These are phyloP conservation scores for Chrysodeixis includens DNA, from an alignment of 2,888 invertebrate species.

Conservation along the genomic window DNA sequence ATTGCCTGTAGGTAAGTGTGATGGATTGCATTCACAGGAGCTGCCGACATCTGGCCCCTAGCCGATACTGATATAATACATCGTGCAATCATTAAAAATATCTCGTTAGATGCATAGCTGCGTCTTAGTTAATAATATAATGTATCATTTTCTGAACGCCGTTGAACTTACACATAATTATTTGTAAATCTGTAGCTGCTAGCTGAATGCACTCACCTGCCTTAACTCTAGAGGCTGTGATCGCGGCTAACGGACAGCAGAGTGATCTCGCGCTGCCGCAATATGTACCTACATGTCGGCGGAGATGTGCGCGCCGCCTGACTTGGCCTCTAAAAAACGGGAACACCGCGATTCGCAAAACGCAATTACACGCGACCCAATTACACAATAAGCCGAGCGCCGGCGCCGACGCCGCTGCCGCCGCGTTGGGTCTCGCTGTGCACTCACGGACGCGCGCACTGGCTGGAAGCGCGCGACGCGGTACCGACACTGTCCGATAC, in stretches of 20 bases:
- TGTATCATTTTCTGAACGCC: no score
- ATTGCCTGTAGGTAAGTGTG: no score
- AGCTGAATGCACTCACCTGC: background rate
- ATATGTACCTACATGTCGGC: background rate
- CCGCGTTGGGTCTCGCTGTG: background rate
- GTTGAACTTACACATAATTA: no score
- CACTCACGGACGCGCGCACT: constrained; percentile 9
- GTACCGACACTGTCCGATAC: constrained; percentile 10
- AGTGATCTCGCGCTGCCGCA: background rate
- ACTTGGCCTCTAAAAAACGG: constrained; percentile 9
- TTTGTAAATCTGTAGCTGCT: background rate
- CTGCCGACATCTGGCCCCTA: background rate
- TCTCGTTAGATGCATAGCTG: constrained; percentile 3
- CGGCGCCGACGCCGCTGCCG: background rate
- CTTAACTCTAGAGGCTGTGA: background rate
- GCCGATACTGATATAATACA: constrained; percentile 11
- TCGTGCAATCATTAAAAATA: constrained; percentile 47
- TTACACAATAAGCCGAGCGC: constrained; percentile 13
- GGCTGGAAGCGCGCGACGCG: constrained; percentile 11
- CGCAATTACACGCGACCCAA: constrained; percentile 32
- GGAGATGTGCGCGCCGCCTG: background rate
- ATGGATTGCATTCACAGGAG: constrained; percentile 12
- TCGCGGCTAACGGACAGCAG: background rate
- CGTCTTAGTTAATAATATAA: no score
- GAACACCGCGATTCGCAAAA: constrained; percentile 13